These are phyloP conservation scores for Mactra quadrangularis DNA, from an alignment of 1,140 invertebrate species.

Conservation along the genomic window DNA sequence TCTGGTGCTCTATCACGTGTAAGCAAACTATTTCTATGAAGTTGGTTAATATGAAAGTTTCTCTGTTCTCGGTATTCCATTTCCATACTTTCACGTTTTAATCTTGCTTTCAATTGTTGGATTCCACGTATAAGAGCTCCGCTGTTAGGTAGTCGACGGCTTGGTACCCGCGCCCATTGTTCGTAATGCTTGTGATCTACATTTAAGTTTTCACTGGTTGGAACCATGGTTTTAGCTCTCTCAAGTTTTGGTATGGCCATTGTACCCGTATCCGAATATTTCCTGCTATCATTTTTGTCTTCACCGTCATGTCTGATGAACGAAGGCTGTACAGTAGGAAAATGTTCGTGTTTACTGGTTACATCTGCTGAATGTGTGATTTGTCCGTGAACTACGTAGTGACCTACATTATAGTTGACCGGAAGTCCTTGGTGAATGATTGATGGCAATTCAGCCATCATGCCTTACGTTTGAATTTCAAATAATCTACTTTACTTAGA, in stretches of 20 bases:
- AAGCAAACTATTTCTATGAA: slow-evolving; percentile 32
- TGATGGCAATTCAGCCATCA: slow-evolving; percentile 27
- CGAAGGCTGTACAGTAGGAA: not conserved
- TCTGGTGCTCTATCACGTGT: slow-evolving; percentile 16
- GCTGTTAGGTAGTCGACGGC: slow-evolving; percentile 17
- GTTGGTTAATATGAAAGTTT: slow-evolving; percentile 28
- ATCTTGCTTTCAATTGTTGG: slow-evolving; percentile 30
- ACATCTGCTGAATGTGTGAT: not conserved
- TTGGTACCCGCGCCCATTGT: slow-evolving; percentile 51
- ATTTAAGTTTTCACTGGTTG: not conserved
- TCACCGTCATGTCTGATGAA: slow-evolving; percentile 7
- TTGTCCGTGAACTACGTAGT: not conserved
- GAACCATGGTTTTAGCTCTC: slow-evolving; percentile 3
- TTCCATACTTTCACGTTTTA: slow-evolving; percentile 43
- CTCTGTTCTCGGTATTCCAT: not conserved
- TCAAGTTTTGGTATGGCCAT: not conserved
- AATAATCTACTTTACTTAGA: too few species aligned
- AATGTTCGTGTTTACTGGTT: not conserved
- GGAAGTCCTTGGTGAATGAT: not conserved
- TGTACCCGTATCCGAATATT: slow-evolving; percentile 2
- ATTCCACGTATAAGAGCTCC: slow-evolving; percentile 26
- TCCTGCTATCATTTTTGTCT: slow-evolving; percentile 7
- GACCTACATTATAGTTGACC: not conserved
- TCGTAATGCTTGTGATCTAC: slow-evolving; percentile 55
- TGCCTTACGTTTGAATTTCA: too few species aligned